Percentiles rank a stretch among this genome's conserved stretches.
Conservation (phyloP, 1,140 invertebrate species). For the Popillia japonica region DNA sequence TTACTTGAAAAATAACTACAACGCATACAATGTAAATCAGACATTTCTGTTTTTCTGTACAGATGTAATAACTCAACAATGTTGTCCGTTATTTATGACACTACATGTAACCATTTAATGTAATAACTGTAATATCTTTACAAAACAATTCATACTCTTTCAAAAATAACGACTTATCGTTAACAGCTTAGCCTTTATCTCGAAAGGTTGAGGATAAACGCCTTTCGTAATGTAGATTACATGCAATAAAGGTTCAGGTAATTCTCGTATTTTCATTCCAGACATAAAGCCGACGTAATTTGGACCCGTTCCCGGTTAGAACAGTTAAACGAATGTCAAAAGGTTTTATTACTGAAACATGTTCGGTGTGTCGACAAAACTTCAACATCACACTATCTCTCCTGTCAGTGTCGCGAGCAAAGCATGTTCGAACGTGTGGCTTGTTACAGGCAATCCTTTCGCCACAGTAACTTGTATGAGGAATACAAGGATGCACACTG, state of each 20-base stretch:
- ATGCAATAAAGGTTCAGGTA: not conserved
- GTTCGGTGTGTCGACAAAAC: not conserved
- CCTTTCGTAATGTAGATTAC: conserved; percentile 15
- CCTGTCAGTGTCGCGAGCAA: not conserved
- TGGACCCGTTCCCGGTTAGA: not conserved
- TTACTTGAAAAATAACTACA: too few relatives aligned
- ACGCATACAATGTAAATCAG: too few relatives aligned
- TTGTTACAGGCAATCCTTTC: not conserved
- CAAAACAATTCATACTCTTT: not conserved
- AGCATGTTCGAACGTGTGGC: not conserved
- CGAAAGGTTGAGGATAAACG: conserved; percentile 1
- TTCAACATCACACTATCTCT: not conserved
- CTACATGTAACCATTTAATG: not conserved
- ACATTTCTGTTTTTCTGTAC: too few relatives aligned
- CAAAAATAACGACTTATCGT: not conserved
- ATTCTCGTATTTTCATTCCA: conserved; percentile 10
- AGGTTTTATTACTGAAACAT: not conserved
- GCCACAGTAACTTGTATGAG: not conserved
- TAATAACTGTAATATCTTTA: not conserved
- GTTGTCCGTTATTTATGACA: not conserved
- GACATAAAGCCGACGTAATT: not conserved
- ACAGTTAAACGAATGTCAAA: conserved; percentile 19
- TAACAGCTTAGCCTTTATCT: conserved; percentile 1
- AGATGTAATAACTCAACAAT: too few relatives aligned
- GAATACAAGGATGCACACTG: not conserved